These are phyloP conservation scores for Melanotaenia maccullochi DNA, from an alignment of 2,797 vertebrate genomes.

Conservation along the genomic window DNA sequence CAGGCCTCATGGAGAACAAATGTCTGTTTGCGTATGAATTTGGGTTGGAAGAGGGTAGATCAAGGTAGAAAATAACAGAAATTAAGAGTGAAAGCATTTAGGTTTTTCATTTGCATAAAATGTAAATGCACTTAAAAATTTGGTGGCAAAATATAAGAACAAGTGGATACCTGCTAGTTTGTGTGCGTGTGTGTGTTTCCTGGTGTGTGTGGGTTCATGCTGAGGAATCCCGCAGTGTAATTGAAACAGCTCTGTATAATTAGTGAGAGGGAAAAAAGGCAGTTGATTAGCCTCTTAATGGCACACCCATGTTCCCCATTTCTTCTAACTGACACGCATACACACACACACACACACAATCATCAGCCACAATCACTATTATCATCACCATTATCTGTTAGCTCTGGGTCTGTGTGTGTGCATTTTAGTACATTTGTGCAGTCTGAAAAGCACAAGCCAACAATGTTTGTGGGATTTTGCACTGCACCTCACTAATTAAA, in stretches of 20 bases:
- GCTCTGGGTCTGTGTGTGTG: neutral
- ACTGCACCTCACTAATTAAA: neutral
- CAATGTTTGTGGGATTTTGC: neutral
- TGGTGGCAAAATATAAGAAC: conserved; percentile 22
- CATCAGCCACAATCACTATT: conserved; percentile 40
- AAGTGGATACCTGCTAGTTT: conserved; percentile 14
- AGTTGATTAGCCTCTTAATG: conserved; percentile 68
- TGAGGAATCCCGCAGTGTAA: conserved; percentile 45
- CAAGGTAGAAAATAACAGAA: neutral
- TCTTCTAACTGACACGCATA: conserved; percentile 14
- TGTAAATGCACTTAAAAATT: conserved; percentile 12
- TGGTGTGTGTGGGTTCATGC: conserved; percentile 2
- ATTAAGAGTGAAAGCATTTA: neutral
- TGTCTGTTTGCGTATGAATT: neutral
- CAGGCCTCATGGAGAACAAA: conserved; percentile 1
- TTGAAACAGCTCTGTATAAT: conserved; percentile 62
- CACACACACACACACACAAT: conserved; percentile 12
- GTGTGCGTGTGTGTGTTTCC: neutral
- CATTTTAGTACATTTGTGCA: neutral
- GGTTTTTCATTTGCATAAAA: conserved; percentile 25
- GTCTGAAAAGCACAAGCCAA: neutral
- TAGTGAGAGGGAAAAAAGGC: conserved; percentile 52
- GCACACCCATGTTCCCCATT: conserved; percentile 35
- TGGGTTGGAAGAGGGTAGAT: neutral
- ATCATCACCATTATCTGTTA: conserved; percentile 28